Evolutionary conservation across 2,113 vertebrate genomes (phyloP), one percentile per base, ranked within the genome.

Genomic region (Rhizomys pruinosus): DNA sequence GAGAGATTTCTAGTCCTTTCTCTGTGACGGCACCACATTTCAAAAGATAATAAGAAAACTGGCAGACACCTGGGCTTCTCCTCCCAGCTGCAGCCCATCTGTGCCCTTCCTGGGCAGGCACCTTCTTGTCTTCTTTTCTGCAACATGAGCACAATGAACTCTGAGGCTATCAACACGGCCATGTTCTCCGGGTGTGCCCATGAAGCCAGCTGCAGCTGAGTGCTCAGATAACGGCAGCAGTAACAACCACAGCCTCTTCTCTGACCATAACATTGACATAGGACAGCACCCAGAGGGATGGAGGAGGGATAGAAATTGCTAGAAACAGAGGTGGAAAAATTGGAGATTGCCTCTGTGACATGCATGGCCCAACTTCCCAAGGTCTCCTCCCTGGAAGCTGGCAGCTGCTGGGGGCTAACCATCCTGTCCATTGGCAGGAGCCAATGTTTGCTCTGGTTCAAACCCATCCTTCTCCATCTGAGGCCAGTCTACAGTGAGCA

Each of bases 121-220:
- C 17, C 11, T 34, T 10, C 52, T 64, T 39, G 34, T 39, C 71
- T 39, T 20, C 22, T 5, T 20, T 37, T 10, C 39, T 39, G 39
- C 77, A 5, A 3, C 10, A 34, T 93, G 10, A 25, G 6, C 23
- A 23, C 44, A 61, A 37, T 3, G 23, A 5, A 16, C 25, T 57
- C 78, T 22, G 7, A 17, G 42, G 25, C 59, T 74, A 34, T 32
- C 74, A 27, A n/a, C 16, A 11, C 0, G 15, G 42, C 47, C 10
- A 3, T 0, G 0, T 7, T 17, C 9, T n/a, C 1, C 0, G 2
- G 25, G 25, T 39, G 13, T 29, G 63, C 87, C 27, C 3, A 5
- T 16, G 34, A 55, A 72, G 52, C 42, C 72, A 27, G 34, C 6
- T 19, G 25, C 2, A 11, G 47, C 47, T 52, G 11, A 52, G 47